These are phyloP conservation scores for Diachrysia chrysitis DNA, from an alignment of 2,888 invertebrate species.

Conservation along the genomic window DNA sequence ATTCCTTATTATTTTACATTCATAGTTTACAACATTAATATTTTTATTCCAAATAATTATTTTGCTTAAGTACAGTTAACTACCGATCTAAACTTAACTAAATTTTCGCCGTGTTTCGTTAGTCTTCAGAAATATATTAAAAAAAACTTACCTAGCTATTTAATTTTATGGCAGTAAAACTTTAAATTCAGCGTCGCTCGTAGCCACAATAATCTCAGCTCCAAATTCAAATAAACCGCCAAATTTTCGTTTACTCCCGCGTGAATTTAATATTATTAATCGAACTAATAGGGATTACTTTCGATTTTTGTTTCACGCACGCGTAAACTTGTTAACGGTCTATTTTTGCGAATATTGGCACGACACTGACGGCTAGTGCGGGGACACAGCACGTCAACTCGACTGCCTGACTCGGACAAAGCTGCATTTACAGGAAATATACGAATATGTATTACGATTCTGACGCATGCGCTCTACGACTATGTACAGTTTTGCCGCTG, in stretches of 20 bases:
- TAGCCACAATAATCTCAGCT: slow-evolving; percentile 37
- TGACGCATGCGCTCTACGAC: slow-evolving; percentile 65
- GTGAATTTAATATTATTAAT: slow-evolving; percentile 50
- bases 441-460: slow-evolving; percentile 55
- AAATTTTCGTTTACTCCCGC: slow-evolving; percentile 39
- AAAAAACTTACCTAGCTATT: slow-evolving; percentile 49
- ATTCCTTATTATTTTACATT: too few relatives aligned
- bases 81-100: too few relatives aligned
- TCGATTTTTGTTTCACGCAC: slow-evolving; percentile 71
- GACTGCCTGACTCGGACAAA: slow-evolving; percentile 50
- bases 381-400: slow-evolving; percentile 58
- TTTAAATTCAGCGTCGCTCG: slow-evolving; percentile 28
- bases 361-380: slow-evolving; percentile 71
- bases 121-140: too few relatives aligned
- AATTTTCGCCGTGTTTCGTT: too few relatives aligned
- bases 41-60: too few relatives aligned
- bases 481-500: slow-evolving; percentile 39
- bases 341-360: slow-evolving; percentile 78
- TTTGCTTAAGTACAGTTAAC: too few relatives aligned
- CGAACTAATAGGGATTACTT: slow-evolving; percentile 67
- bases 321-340: slow-evolving; percentile 74
- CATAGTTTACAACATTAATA: too few relatives aligned
- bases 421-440: slow-evolving; percentile 66
- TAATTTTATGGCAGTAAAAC: background rate
- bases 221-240: slow-evolving; percentile 48